Percentiles rank a stretch among this genome's conserved stretches.
Conservation (phyloP, 2,888 invertebrate genomes). For the Pyrrhia umbra region DNA sequence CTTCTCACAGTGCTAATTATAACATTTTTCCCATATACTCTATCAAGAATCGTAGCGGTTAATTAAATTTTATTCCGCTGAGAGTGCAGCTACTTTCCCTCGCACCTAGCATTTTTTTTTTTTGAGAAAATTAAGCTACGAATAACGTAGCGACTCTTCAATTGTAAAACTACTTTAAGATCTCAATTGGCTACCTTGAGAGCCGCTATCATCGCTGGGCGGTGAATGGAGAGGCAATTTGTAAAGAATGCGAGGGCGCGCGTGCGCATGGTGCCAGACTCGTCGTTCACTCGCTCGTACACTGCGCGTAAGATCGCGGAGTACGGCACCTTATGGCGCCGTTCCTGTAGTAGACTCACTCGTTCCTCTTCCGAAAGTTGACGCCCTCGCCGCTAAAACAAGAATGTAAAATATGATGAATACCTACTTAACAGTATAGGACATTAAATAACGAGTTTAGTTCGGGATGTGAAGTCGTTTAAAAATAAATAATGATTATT, state of each 20-base stretch:
- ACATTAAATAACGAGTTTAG: too few relatives aligned
- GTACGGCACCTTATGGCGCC: slow-evolving; percentile 76
- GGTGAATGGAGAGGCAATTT: slow-evolving; percentile 81
- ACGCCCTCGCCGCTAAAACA: slow-evolving; percentile 54
- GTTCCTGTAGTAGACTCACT: slow-evolving; percentile 68
- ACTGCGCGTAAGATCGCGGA: slow-evolving; percentile 84
- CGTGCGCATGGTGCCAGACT: slow-evolving; percentile 90
- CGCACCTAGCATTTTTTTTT: too few relatives aligned
- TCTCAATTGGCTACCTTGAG: slow-evolving; percentile 64
- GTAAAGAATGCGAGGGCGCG: slow-evolving; percentile 91
- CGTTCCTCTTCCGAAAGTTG: slow-evolving; percentile 73
- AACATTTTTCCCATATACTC: too few relatives aligned
- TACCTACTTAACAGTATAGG: neutral
- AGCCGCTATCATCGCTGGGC: slow-evolving; percentile 70
- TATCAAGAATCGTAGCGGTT: too few relatives aligned
- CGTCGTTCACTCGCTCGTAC: slow-evolving; percentile 88
- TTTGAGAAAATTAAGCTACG: too few relatives aligned
- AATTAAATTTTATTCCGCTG: too few relatives aligned
- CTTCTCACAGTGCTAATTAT: too few relatives aligned
- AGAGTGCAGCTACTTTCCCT: too few relatives aligned
- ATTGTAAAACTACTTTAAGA: too few relatives aligned
- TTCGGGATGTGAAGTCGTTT: too few relatives aligned
- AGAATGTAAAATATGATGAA: neutral
- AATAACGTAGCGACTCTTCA: too few relatives aligned
- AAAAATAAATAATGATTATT: too few relatives aligned